Base-by-base conservation (phyloP, 2,113 vertebrate genomes). In the Myiozetetes cayanensis region DNA sequence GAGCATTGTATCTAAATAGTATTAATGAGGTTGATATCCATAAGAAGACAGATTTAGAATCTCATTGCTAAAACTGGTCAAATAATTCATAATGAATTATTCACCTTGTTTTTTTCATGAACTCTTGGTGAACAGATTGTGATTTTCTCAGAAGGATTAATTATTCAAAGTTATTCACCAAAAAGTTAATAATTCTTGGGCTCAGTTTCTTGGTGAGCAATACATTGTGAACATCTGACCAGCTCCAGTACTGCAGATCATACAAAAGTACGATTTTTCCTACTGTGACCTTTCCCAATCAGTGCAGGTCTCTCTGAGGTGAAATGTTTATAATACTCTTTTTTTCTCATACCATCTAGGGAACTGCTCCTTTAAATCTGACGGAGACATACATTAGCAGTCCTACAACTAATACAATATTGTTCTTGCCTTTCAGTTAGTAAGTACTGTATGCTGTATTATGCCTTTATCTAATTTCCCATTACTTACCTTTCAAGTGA, bases 61-160 rank as follows among this genome's bases (percentile, higher is more conserved):
- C 93, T 96, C 94, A 96, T 96, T 95, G 76, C 93, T 96, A 96
- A 96, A 96, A 96, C 93, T 72, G 95, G 90, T 97, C 95, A 97
- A 95, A 96, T 95, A 97, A 97, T 96, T 97, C 85, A 92, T 96
- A 92, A 96, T 96, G 96, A 96, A 96, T 97, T 96, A 97, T 96
- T 96, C 94, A 97, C 94, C 96, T 97, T 96, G 93, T 92, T 95
- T 95, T 97, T 93, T 93, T 90, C 83, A 92, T 96, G 94, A 96
- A 96, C 93, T 94, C 87, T 96, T 90, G 65, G 94, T 95, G 93
- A 97, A 96, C 95, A 97, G 95, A 96, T 96, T 96, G 94, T 95
- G 94, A 94, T 96, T 97, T 97, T 96, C 94, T 96, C 96, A 78
- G 85, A 96, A 85, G 28, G 58, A 96, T 96, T 97, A 96, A 96